These are phyloP conservation scores for Melanotaenia parkinsoni DNA, from an alignment of 2,797 vertebrate species.

Conservation along the genomic window DNA sequence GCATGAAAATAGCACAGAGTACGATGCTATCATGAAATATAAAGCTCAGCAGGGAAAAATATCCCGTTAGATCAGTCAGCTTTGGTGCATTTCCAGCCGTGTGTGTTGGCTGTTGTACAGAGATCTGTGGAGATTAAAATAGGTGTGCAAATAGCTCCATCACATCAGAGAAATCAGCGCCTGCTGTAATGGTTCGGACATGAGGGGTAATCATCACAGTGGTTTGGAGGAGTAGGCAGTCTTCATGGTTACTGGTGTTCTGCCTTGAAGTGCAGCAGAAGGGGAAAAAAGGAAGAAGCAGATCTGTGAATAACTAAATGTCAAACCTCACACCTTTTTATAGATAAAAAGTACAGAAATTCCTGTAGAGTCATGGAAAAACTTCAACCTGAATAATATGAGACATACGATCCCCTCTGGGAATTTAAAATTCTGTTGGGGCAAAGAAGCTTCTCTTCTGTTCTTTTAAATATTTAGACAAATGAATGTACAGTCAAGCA, in stretches of 20 bases:
- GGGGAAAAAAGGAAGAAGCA: background rate
- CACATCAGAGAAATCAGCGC: constrained; percentile 20
- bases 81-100: constrained; percentile 8
- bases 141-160: constrained; percentile 36
- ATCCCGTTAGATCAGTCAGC: background rate
- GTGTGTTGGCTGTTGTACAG: constrained; percentile 8
- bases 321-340: constrained; percentile 39
- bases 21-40: constrained; percentile 1
- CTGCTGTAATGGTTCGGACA: constrained; percentile 3
- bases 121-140: constrained; percentile 27
- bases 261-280: constrained; percentile 8
- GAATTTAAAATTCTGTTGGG: constrained; percentile 15
- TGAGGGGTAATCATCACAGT: background rate
- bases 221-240: background rate
- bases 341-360: constrained; percentile 18
- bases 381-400: background rate
- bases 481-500: constrained; percentile 2
- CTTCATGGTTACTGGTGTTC: constrained; percentile 16
- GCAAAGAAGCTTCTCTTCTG: constrained; percentile 9
- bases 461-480: constrained; percentile 35
- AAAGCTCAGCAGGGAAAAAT: background rate
- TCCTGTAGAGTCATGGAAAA: background rate
- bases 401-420: constrained; percentile 1
- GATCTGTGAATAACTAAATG: constrained; percentile 31
- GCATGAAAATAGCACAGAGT: background rate